phyloP scores from a whole-genome alignment of 2,797 vertebrate species.

The Malurus splendens region DNA sequence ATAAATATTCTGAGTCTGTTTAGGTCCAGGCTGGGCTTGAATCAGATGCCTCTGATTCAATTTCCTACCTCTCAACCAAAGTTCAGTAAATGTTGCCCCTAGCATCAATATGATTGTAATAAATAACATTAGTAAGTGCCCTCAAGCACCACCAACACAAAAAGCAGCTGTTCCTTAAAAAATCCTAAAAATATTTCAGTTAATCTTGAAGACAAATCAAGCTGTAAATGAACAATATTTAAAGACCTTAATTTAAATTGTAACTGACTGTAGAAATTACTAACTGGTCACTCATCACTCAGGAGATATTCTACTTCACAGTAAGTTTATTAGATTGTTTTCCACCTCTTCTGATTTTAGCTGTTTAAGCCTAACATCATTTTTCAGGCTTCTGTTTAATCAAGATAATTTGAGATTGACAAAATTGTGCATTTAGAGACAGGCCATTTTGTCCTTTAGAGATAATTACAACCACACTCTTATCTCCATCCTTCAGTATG shows the following conservation, averaged over 20 bases:
- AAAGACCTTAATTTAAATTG: not conserved
- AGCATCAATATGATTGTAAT: not conserved
- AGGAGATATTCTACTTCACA: not conserved
- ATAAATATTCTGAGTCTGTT: not conserved
- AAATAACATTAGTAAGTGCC: not conserved
- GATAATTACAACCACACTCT: not conserved
- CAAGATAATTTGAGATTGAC: not conserved
- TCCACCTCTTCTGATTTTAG: not conserved
- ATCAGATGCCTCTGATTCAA: not conserved
- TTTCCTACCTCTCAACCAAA: not conserved
- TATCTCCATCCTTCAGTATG: not conserved
- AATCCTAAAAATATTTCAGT: not conserved
- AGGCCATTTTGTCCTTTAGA: not conserved
- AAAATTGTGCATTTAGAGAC: not conserved
- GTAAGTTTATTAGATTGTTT: not conserved
- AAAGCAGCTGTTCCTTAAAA: not conserved
- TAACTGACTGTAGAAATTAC: not conserved
- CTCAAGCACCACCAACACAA: not conserved
- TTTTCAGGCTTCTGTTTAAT: not conserved
- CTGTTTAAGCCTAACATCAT: not conserved
- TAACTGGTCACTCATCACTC: not conserved
- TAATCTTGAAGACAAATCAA: not conserved
- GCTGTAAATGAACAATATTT: not conserved
- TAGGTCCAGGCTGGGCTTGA: not conserved
- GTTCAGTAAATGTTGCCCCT: not conserved